A percentile compares a stretch with the other conserved stretches of the same genome.
Conservation (phyloP, 2,797 vertebrate species). For the Chiroxiphia lanceolata region DNA sequence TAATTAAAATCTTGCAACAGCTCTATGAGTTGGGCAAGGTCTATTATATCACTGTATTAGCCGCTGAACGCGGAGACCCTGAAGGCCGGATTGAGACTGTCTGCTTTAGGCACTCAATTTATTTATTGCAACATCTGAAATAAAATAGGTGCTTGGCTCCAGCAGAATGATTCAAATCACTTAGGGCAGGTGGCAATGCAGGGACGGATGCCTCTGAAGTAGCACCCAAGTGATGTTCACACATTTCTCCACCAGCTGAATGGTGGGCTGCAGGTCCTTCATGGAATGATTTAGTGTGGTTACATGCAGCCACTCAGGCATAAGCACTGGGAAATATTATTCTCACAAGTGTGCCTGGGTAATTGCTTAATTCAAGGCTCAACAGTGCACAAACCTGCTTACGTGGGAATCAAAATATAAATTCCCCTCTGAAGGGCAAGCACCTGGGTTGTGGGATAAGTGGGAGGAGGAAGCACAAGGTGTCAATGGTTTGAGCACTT, state of each 20-base stretch:
- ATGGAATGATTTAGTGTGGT: not conserved
- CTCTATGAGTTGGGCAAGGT: not conserved
- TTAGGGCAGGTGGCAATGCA: not conserved
- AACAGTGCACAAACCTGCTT: not conserved
- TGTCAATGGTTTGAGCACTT: not conserved
- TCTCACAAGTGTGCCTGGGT: not conserved
- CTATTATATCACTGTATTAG: not conserved
- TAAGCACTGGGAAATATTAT: not conserved
- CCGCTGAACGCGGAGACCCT: not conserved
- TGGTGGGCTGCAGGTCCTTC: not conserved
- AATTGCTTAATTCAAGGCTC: constrained; percentile 27
- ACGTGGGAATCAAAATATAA: not conserved
- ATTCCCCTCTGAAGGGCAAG: not conserved
- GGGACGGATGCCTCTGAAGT: not conserved
- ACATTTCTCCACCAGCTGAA: not conserved
- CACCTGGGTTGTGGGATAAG: not conserved
- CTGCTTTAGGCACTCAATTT: constrained; percentile 8
- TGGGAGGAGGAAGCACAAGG: not conserved
- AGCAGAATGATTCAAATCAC: constrained; percentile 23
- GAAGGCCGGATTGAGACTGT: not conserved
- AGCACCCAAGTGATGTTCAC: not conserved
- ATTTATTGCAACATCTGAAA: constrained; percentile 24
- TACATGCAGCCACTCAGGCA: not conserved
- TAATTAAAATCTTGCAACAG: constrained; percentile 23
- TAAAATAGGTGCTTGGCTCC: not conserved